Base-by-base conservation (phyloP, 2,888 invertebrate species). In the Apoda limacodes region DNA sequence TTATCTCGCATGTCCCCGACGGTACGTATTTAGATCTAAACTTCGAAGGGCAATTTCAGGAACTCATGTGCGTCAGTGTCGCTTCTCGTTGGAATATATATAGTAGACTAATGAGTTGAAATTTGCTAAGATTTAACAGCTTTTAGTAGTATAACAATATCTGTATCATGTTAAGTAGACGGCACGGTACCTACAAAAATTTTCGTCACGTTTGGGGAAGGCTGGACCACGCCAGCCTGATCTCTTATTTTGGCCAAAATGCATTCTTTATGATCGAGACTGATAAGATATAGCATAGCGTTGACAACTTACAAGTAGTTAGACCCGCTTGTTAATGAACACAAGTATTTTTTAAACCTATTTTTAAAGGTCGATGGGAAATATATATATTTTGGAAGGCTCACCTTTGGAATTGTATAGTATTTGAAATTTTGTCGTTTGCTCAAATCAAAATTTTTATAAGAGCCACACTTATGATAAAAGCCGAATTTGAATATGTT, bases 291-390 rank as follows among this genome's bases (percentile, higher is more conserved):
- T n/a, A n/a, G n/a, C n/a, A 76, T 66, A 66, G 64, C 60, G 70
- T 70, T 67, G 68, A 72, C 62, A 65, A 62, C 60, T n/a, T n/a
- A n/a, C n/a, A n/a, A n/a, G 65, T 71, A 74, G 65, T 63, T 69
- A 74, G 72, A 75, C 66, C 72, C 69, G 74, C 69, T 74, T 71
- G 66, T n/a, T n/a, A n/a, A n/a, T n/a, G n/a, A n/a, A n/a, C n/a
- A n/a, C n/a, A n/a, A 69, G 72, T 71, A 68, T 74, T 76, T 74
- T 74, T 58, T 62, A 66, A 63, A 46, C 50, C 60, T n/a, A n/a
- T 60, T 70, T 70, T 58, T 64, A 61, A 62, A 64, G 60, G 59
- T 60, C 55, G 55, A 68, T 60, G 62, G 66, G 64, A 60, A 61
- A 67, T 67, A 43, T 48, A 62, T 65, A 71, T 75, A 69, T 76